phyloP scores from a whole-genome alignment of 2,888 invertebrate species.

The Drosophila suboccidentalis region DNA sequence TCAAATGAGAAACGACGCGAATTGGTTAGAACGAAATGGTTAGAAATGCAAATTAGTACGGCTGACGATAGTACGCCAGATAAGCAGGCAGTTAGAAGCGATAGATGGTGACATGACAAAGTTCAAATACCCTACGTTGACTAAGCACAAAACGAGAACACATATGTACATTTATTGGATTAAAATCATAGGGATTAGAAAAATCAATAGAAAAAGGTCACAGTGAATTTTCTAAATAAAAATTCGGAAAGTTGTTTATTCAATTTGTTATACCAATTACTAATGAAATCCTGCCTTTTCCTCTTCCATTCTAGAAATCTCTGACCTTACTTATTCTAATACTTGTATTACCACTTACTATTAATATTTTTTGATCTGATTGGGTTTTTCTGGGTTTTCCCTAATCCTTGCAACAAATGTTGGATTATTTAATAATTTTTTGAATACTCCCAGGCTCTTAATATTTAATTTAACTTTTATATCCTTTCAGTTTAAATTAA shows the following conservation, averaged over 20 bases:
- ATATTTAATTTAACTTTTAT: too few relatives aligned
- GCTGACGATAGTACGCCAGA: constrained; percentile 62
- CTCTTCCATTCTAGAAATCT: too few relatives aligned
- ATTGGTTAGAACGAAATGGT: constrained; percentile 79
- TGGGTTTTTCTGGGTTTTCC: too few relatives aligned
- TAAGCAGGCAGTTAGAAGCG: constrained; percentile 49
- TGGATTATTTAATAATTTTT: too few relatives aligned
- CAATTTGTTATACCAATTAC: background rate
- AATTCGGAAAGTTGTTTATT: background rate
- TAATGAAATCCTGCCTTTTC: background rate
- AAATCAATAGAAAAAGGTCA: background rate
- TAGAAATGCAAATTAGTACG: constrained; percentile 79
- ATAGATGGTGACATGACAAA: constrained; percentile 37
- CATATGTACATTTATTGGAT: background rate
- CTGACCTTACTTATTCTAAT: too few relatives aligned
- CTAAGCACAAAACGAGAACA: constrained; percentile 3
- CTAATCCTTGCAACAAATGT: too few relatives aligned
- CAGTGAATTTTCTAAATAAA: background rate
- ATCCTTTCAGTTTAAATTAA: too few relatives aligned
- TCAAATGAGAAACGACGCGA: constrained; percentile 80
- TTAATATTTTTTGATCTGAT: too few relatives aligned
- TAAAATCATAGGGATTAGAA: background rate
- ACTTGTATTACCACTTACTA: too few relatives aligned
- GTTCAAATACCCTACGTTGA: constrained; percentile 48
- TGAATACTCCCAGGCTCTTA: too few relatives aligned